Evolutionary conservation across 2,888 invertebrate species (phyloP), one percentile per base, ranked within the genome.

Genomic region (Conchocele bisecta): DNA sequence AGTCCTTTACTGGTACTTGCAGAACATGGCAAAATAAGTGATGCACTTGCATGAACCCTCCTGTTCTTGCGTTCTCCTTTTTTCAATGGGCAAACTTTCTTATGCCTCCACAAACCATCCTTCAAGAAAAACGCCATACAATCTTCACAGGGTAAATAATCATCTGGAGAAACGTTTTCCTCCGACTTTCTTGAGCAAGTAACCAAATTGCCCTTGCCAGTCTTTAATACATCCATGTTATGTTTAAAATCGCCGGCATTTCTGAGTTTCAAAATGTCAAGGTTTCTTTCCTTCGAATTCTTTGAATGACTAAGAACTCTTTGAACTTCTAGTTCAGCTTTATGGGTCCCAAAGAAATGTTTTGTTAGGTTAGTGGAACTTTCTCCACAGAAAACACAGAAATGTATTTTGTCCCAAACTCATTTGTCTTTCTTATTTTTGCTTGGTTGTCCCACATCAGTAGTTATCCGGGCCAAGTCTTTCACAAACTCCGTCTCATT

Each of bases 71-170:
- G n/a, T 50, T 24, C 46, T 13, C 46, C 26, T 39, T 53, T 53
- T 26, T 42, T 59, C 22, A 68, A 64, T 44, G 53, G 51, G 50
- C 68, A 68, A 35, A 35, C 31, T 44, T 64, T 50, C 28, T 46
- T 31, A 35, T 68, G 73, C 37, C 57, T 42, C 73, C 73, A 73
- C 29, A 73, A 33, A 50, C 17, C 29, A 20, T 39, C 28, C 39
- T 61, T 72, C 31, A 57, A 26, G n/a, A 72, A 72, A 46, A 73
- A 73, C 1, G 46, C 68, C 20, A 68, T 59, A 54, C 67, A 73
- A 37, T 63, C 28, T 33, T 68, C 59, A 68, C 63, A 73, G 20
- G 72, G 68, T 20, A 61, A 35, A 41, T 56, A 61, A 35, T 71
- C 56, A 17, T 48, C 29, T 17, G 60, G 17, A 20, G 9, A 35